These are phyloP conservation scores for Alcedo atthis DNA, from an alignment of 2,797 vertebrate species.

Conservation along the genomic window DNA sequence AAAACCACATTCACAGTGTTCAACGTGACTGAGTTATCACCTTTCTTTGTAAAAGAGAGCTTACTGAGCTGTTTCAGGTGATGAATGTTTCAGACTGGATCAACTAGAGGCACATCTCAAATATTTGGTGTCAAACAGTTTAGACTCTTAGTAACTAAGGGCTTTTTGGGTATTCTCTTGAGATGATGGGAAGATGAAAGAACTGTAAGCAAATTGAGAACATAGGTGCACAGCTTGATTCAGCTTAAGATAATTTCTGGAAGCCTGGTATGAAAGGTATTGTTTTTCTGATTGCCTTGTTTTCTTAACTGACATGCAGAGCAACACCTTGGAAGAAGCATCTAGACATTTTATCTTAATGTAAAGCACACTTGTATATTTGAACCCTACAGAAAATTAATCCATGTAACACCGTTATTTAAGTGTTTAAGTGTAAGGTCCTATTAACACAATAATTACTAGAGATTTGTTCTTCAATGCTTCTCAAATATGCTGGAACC, in stretches of 20 bases:
- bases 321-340: not conserved
- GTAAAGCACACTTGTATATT: not conserved
- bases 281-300: not conserved
- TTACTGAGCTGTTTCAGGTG: not conserved
- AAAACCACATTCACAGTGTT: not conserved
- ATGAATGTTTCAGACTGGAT: not conserved
- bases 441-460: not conserved
- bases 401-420: not conserved
- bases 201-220: not conserved
- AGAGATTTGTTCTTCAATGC: not conserved
- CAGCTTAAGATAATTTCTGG: not conserved
- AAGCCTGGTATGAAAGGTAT: not conserved
- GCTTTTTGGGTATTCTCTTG: not conserved
- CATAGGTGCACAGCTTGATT: not conserved
- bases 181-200: not conserved
- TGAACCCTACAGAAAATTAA: not conserved
- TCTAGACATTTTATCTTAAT: not conserved
- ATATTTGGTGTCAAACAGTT: not conserved
- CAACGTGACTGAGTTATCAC: not conserved
- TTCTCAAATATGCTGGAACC: not conserved
- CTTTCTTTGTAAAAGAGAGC: not conserved
- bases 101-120: not conserved
- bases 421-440: not conserved
- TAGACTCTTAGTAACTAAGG: not conserved
- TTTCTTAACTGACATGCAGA: not conserved